These are phyloP conservation scores for Neoscelio sp. DNA, from an alignment of 2,888 invertebrate species.

Conservation along the genomic window DNA sequence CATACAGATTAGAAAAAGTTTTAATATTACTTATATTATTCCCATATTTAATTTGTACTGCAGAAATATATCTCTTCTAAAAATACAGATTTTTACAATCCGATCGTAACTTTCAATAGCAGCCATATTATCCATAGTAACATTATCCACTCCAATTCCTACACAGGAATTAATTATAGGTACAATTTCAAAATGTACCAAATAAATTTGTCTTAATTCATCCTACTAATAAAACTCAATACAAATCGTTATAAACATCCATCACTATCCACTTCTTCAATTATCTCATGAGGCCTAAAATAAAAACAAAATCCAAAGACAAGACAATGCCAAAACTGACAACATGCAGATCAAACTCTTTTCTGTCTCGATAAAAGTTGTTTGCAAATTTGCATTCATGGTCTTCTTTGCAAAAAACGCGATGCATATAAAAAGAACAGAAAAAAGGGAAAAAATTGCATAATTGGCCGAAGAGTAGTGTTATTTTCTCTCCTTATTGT, in stretches of 20 bases:
- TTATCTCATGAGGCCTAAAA: not conserved
- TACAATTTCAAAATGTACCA: too few species aligned
- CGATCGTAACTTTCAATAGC: too few species aligned
- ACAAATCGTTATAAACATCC: slow-evolving; percentile 8
- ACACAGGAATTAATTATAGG: too few species aligned
- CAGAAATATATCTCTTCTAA: too few species aligned
- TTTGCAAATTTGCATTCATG: slow-evolving; percentile 32
- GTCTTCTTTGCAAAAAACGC: slow-evolving; percentile 6
- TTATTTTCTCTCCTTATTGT: slow-evolving; percentile 57
- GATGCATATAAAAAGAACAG: not conserved
- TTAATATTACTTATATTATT: too few species aligned
- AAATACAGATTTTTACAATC: too few species aligned
- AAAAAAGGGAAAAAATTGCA: slow-evolving; percentile 40
- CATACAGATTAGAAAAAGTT: too few species aligned
- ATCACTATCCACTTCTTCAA: slow-evolving; percentile 1
- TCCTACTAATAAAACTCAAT: not conserved
- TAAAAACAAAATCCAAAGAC: not conserved
- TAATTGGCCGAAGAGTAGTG: slow-evolving; percentile 50
- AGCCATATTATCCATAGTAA: too few species aligned
- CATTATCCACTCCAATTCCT: too few species aligned
- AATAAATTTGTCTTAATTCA: slow-evolving; percentile 1
- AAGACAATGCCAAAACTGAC: slow-evolving; percentile 23
- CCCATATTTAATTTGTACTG: too few species aligned
- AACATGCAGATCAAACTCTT: slow-evolving; percentile 9
- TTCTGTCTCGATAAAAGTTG: slow-evolving; percentile 18